phyloP scores from a whole-genome alignment of 2,113 vertebrate genomes.

The Dascyllus trimaculatus region DNA sequence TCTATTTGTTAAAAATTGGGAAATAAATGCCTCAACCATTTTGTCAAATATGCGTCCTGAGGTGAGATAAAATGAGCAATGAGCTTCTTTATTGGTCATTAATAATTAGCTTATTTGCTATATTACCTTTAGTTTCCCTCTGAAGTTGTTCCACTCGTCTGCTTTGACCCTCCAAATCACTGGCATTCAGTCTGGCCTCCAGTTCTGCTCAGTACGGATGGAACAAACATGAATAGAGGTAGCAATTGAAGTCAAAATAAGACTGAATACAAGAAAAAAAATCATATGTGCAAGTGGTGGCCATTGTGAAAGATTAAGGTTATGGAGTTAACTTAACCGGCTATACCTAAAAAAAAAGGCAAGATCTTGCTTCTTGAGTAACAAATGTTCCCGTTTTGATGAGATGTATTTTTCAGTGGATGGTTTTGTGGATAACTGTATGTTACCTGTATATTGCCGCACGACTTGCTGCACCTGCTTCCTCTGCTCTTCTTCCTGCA shows the following conservation, averaged over 20 bases:
- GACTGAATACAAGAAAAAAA: not conserved
- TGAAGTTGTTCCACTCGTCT: slow-evolving; percentile 1
- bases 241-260: not conserved
- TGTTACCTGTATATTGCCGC: slow-evolving; percentile 28
- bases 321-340: too few species aligned
- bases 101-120: slow-evolving; percentile 37
- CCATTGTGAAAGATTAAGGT: too few species aligned
- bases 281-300: not conserved
- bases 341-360: too few species aligned
- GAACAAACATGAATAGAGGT: not conserved
- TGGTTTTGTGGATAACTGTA: not conserved
- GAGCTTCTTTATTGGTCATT: slow-evolving; percentile 12
- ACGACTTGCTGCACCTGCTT: slow-evolving; percentile 36
- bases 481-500: slow-evolving; percentile 40
- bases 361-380: not conserved
- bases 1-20: slow-evolving; percentile 5
- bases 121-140: slow-evolving; percentile 23
- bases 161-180: slow-evolving; percentile 22
- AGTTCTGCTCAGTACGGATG: slow-evolving; percentile 4
- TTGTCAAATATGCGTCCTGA: slow-evolving; percentile 21
- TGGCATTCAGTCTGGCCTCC: slow-evolving; percentile 29
- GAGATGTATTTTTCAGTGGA: not conserved
- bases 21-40: not conserved
- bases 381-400: not conserved
- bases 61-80: slow-evolving; percentile 4